Base-by-base conservation (phyloP, 2,888 invertebrate genomes). In the Plebejus anna region DNA sequence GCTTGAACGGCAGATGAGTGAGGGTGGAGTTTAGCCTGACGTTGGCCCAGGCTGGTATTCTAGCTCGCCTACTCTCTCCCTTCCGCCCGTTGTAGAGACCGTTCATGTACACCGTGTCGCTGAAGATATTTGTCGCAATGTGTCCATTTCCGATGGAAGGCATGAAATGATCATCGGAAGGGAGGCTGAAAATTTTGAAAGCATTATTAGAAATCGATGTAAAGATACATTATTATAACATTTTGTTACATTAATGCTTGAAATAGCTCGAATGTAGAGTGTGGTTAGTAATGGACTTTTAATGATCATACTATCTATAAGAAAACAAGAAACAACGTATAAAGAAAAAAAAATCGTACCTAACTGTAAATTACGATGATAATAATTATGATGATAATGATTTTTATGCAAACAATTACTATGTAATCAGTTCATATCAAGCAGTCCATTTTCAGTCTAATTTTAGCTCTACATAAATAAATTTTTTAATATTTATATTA, bases 121-220 rank as follows among this genome's bases (percentile, higher is more conserved):
- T 94, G 83, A 94, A 95, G 28, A 95, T 82, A 32, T 95, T 95
- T 9, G 95, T 94, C 0, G 95, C 95, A 76, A 95, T 81, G 80
- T 95, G 95, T 0, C 95, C 95, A 79, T 95, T 95, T 1, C 95
- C 94, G 3, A 95, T 84, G 0, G 95, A 95, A 5, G 95, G 94
- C 95, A 95, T 94, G 80, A 95, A 95, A 77, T 92, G 93, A 0
- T 92, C 86, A 80, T 95, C 94, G 0, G 88, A 84, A 4, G 95
- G 95, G 4, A 95, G 86, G 4, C 95, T 95, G 85, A 0, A 86
- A 89, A 57, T 77, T 70, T 77, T 66, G 28, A 2, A 28, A 61
- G 1, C 22, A 28, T 61, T 11, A 28, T 16, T 51, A 1, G 11
- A 9, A 47, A 47, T 47, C 47, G 9, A 47, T 7, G 7, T 47